Evolutionary conservation across 37 sponge, comb jelly and placozoan genomes (phyloP), one percentile per base, ranked within the genome.

Genomic region (Petrosia ficiformis): DNA sequence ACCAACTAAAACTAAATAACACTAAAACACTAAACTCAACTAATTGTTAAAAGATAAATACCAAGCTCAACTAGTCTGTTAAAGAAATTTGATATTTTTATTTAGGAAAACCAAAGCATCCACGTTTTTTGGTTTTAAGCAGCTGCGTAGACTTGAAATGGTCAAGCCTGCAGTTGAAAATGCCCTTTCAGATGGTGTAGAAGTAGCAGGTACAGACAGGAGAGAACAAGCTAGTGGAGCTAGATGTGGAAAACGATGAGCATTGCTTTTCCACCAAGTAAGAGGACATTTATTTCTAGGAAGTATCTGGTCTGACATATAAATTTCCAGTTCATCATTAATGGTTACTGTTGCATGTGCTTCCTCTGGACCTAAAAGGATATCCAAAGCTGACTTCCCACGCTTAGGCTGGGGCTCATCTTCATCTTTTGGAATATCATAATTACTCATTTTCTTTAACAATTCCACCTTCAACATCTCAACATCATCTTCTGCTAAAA

Each of bases 191-290:
- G 64, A 33, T 35, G 76, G 65, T 21, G 59, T 39, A 32, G 76
- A 75, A 54, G 76, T 75, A 1, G 76, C 76, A 35, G 76, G 76
- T 26, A 59, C 40, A 59, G 65, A 75, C 28, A 75, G 39, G 0
- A 35, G 22, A 21, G n/a, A n/a, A 2, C 11, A 25, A 5, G 59
- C 74, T 2, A 73, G 32, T 57, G 4, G 26, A 22, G 74, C 31
- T 22, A 75, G 6, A 59, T 21, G 59, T 31, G 76, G 76, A 75
- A 75, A 59, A 29, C 41, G 37, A 11, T 19, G 10, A 21, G 28
- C 4, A 38, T 75, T 75, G 0, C 3, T 30, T 16, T 39, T 32
- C 76, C 76, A 75, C 76, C 76, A 75, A 6, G 19, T 25, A 11
- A 75, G 22, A 21, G 43, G 31, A 30, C 61, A 39, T 36, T 38